A percentile compares a stretch with the other conserved stretches of the same genome.
These are phyloP conservation scores for Dendrolimus houi DNA, from an alignment of 2,888 invertebrate genomes.

Conservation along the genomic window DNA sequence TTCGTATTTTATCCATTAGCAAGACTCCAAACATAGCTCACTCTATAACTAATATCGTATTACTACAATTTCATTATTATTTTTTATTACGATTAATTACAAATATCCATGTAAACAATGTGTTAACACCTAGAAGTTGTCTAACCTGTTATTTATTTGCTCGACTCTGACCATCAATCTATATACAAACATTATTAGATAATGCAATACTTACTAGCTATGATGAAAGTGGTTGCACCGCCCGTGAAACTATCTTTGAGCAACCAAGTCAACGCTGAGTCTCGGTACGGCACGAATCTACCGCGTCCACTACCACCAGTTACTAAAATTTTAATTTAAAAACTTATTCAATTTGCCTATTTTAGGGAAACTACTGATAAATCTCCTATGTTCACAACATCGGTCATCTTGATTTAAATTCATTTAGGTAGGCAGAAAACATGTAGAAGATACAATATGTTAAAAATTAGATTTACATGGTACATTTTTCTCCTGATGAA, in stretches of 20 bases:
- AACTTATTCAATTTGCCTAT: background rate
- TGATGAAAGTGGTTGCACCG: constrained; percentile 85
- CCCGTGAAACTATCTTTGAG: constrained; percentile 88
- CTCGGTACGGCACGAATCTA: constrained; percentile 85
- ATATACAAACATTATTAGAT: background rate
- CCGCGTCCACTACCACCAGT: constrained; percentile 40
- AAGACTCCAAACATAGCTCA: too few relatives aligned
- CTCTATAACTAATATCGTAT: too few relatives aligned
- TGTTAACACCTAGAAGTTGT: too few relatives aligned
- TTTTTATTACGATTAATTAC: background rate
- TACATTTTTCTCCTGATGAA: too few relatives aligned
- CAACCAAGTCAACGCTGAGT: constrained; percentile 88
- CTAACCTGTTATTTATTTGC: too few relatives aligned
- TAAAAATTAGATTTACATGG: too few relatives aligned
- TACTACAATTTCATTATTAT: too few relatives aligned
- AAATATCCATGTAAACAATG: too few relatives aligned
- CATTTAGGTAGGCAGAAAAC: too few relatives aligned
- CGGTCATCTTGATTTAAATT: background rate
- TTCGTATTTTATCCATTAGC: too few relatives aligned
- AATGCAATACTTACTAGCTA: constrained; percentile 80
- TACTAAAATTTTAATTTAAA: constrained; percentile 24
- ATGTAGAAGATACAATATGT: too few relatives aligned
- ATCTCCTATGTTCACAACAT: background rate
- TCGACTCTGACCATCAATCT: too few relatives aligned
- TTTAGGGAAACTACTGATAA: background rate